Evolutionary conservation across 2,113 vertebrate species (phyloP).

Genomic region (Otus sunia): DNA sequence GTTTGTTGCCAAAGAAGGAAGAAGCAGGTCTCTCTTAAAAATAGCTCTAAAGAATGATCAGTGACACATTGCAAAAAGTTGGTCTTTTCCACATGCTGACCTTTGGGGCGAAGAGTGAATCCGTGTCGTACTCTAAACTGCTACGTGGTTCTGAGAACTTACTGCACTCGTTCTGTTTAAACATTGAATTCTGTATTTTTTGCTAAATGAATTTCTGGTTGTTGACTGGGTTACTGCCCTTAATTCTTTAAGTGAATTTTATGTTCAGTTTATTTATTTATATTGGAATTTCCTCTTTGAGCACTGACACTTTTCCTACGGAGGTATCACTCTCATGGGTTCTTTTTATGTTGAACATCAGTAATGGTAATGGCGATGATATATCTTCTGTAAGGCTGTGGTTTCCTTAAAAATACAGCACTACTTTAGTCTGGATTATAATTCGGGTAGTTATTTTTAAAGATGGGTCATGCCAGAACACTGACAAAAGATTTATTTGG

Average conservation of each 20-base stretch:
- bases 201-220: neutral
- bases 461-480: neutral
- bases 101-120: neutral
- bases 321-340: neutral
- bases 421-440: neutral
- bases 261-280: slow-evolving; percentile 47
- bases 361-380: neutral
- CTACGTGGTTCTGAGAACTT: neutral
- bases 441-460: neutral
- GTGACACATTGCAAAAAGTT: slow-evolving; percentile 28
- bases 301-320: slow-evolving; percentile 59
- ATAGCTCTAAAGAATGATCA: neutral
- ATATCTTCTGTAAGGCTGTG: neutral
- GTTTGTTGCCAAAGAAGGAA: slow-evolving; percentile 51
- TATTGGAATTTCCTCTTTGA: slow-evolving; percentile 25
- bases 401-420: neutral
- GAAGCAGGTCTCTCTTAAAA: slow-evolving; percentile 1
- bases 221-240: neutral
- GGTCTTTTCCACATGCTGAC: neutral
- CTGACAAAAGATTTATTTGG: neutral
- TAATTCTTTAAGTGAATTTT: slow-evolving; percentile 6
- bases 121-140: neutral
- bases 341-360: neutral
- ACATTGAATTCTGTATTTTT: neutral
- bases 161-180: neutral